Evolutionary conservation across 2,797 vertebrate genomes (phyloP).

Genomic region (Galaxias olidus): DNA sequence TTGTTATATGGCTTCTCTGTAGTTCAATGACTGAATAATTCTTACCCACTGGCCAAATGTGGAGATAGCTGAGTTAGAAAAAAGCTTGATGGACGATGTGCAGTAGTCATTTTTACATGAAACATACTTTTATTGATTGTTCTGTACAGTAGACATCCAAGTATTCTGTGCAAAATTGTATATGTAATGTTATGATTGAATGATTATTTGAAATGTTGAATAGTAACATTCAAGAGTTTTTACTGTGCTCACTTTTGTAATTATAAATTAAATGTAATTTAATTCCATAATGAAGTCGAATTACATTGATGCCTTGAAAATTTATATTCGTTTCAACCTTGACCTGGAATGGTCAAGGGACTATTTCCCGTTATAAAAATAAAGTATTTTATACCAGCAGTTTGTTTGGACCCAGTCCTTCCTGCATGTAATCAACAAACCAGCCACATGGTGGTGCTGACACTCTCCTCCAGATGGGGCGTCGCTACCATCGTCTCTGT

Average conservation of each 20-base stretch:
- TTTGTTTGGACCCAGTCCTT: neutral
- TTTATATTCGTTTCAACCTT: neutral
- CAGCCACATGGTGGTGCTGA: conserved; percentile 50
- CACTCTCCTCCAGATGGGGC: conserved; percentile 3
- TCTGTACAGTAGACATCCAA: no score
- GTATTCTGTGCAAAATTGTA: no score
- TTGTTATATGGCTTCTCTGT: neutral
- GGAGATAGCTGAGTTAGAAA: neutral
- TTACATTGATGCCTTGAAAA: no score
- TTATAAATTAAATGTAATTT: no score
- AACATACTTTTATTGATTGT: no score
- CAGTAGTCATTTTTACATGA: neutral
- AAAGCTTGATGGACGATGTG: neutral
- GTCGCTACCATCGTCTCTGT: neutral
- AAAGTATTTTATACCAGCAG: neutral
- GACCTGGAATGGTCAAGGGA: conserved; percentile 3
- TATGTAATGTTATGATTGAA: no score
- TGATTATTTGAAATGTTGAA: no score
- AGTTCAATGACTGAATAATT: conserved; percentile 29
- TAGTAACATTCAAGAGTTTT: no score
- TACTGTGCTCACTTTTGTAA: no score
- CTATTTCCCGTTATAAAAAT: neutral
- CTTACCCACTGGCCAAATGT: neutral
- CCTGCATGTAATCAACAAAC: conserved; percentile 6
- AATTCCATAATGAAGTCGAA: no score